These are phyloP conservation scores for Megathymus violae DNA, from an alignment of 1,140 invertebrate genomes.

Conservation along the genomic window DNA sequence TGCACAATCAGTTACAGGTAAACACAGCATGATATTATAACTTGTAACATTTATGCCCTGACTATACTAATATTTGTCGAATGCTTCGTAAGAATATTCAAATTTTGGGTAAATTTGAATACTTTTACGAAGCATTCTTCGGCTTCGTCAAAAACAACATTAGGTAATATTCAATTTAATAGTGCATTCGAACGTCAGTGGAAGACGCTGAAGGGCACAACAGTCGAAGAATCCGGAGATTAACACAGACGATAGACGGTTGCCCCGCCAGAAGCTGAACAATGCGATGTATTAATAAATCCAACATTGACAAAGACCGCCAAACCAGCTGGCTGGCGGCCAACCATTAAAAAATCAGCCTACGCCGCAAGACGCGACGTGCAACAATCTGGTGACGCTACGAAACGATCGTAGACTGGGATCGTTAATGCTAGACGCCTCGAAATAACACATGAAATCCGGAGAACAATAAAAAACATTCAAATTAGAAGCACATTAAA, in stretches of 20 bases:
- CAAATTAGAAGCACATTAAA: not conserved
- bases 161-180: too few relatives aligned
- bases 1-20: too few relatives aligned
- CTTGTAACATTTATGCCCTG: too few relatives aligned
- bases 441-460: constrained; percentile 32
- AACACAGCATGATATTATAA: too few relatives aligned
- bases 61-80: too few relatives aligned
- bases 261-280: constrained; percentile 57
- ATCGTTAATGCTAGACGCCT: constrained; percentile 37
- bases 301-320: constrained; percentile 83
- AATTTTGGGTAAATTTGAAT: too few relatives aligned
- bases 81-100: too few relatives aligned
- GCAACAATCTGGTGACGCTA: constrained; percentile 65
- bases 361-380: constrained; percentile 56
- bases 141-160: too few relatives aligned
- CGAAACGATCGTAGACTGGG: constrained; percentile 49
- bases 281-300: constrained; percentile 79
- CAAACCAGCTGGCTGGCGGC: constrained; percentile 72
- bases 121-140: too few relatives aligned
- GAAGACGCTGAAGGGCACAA: constrained; percentile 11
- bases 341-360: constrained; percentile 68
- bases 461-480: not conserved
- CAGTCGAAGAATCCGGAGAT: constrained; percentile 32
- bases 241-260: constrained; percentile 50
- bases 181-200: not conserved